A percentile compares a stretch with the other conserved stretches of the same genome.
Evolutionary conservation across 2,888 invertebrate genomes (phyloP).

Genomic region (Drosophila acutilabella): DNA sequence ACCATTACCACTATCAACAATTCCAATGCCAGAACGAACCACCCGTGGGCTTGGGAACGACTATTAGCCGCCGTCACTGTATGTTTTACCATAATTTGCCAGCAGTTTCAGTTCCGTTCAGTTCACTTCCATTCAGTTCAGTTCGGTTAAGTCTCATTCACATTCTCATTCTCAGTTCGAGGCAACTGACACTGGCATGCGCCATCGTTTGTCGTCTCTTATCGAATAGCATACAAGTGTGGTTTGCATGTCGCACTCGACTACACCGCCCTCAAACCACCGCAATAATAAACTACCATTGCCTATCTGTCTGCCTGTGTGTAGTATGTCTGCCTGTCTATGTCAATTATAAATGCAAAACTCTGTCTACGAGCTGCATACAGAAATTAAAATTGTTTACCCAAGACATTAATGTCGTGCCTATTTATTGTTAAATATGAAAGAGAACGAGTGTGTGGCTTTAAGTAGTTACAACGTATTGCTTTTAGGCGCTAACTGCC

Average conservation of each 20-base stretch:
- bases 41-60: conserved; percentile 22
- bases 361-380: conserved; percentile 38
- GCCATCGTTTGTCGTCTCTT: conserved; percentile 72
- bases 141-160: conserved; percentile 1
- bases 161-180: conserved; percentile 26
- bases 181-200: conserved; percentile 57
- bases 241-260: conserved; percentile 61
- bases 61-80: conserved; percentile 62
- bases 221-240: conserved; percentile 60
- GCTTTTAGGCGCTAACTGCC: conserved; percentile 72
- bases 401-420: conserved; percentile 71
- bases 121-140: conserved; percentile 28
- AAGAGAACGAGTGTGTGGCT: conserved; percentile 16
- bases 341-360: conserved; percentile 65
- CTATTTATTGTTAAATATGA: conserved; percentile 39
- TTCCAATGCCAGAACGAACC: conserved; percentile 15
- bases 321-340: conserved; percentile 13
- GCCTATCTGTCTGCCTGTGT: conserved; percentile 4
- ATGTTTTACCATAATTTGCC: conserved; percentile 79
- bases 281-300: not conserved
- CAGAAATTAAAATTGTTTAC: conserved; percentile 78
- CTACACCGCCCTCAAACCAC: conserved; percentile 11
- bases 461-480: conserved; percentile 67
- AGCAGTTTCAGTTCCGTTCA: conserved; percentile 49
- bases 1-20: conserved; percentile 9